These are phyloP conservation scores for Seira musarum DNA, from an alignment of 2,888 invertebrate species.

Conservation along the genomic window DNA sequence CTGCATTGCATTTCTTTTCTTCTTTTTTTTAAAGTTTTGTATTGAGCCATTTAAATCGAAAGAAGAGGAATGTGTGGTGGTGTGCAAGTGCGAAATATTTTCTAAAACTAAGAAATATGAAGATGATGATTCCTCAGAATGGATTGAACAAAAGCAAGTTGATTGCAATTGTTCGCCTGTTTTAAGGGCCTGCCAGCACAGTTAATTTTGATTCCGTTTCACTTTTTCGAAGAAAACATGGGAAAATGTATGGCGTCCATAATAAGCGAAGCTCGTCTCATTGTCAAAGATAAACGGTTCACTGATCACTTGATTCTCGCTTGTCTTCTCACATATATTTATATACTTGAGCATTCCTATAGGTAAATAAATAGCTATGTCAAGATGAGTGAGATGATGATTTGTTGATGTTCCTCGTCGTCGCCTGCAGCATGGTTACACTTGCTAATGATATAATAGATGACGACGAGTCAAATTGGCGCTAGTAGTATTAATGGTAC, in stretches of 20 bases:
- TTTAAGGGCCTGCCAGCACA: neutral
- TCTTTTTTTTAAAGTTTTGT: slow-evolving; percentile 1
- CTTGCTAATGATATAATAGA: too few species aligned
- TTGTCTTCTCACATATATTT: too few species aligned
- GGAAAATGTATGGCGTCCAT: neutral
- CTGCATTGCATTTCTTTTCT: neutral
- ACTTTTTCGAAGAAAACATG: slow-evolving; percentile 4
- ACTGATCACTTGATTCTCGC: slow-evolving; percentile 33
- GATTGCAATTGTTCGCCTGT: neutral
- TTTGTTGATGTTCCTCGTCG: too few species aligned
- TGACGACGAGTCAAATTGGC: too few species aligned
- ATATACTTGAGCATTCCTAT: too few species aligned
- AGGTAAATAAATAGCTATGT: too few species aligned
- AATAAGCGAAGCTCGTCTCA: slow-evolving; percentile 4
- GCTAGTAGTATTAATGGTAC: too few species aligned
- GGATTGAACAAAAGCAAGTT: neutral
- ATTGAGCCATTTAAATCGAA: neutral
- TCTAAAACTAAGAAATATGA: slow-evolving; percentile 15
- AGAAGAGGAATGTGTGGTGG: neutral
- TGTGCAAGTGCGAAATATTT: neutral
- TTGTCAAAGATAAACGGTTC: slow-evolving; percentile 51
- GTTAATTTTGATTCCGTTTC: neutral
- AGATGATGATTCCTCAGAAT: slow-evolving; percentile 2
- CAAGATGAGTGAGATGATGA: too few species aligned
- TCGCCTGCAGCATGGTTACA: too few species aligned